Base-by-base conservation (phyloP, 1,140 invertebrate genomes). In the Anagrus nilaparvatae region DNA sequence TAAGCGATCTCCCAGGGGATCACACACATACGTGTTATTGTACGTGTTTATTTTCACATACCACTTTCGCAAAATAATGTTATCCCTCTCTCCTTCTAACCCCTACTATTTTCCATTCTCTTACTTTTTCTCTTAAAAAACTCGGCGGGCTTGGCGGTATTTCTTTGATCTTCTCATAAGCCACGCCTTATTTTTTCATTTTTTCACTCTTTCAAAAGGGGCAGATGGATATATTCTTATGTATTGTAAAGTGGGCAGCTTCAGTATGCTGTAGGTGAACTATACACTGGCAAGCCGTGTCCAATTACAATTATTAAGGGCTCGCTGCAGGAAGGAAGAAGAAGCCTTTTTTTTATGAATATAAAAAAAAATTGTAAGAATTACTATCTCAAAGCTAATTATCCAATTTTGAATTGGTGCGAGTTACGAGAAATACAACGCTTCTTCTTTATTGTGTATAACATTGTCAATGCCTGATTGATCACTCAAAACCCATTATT, bases 211-310 rank as follows among this genome's bases (percentile, higher is more conserved):
- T 66, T 68, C 66, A 68, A 68, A 66, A n/a, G n/a, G n/a, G 65
- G 65, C 63, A 68, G 65, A 68, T 66, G 65, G 65, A 68, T 63
- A 66, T 65, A 68, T n/a, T n/a, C n/a, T n/a, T n/a, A 63, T 68
- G 65, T 68, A 68, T 68, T 68, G 65, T 68, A 68, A 68, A 68
- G 65, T 68, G 62, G 65, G 63, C 65, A 67, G 65, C 65, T 6
- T 5, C 9, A 55, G 52, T 58, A 59, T 54, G 60, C 61, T 65
- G 62, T 65, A 67, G 65, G 65, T 64, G 65, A 65, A 62, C n/a
- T n/a, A n/a, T n/a, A 17, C 13, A 62, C 62, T 66, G 65, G 60
- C 59, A 61, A 63, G 61, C 62, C 65, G 61, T 66, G 62, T 67
- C 65, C 63, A 67, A 65, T 67, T 67, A 67, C 65, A 65, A 67